A percentile compares a stretch with the other conserved stretches of the same genome.
phyloP scores from a whole-genome alignment of 2,113 vertebrate genomes.

The Etheostoma spectabile region DNA sequence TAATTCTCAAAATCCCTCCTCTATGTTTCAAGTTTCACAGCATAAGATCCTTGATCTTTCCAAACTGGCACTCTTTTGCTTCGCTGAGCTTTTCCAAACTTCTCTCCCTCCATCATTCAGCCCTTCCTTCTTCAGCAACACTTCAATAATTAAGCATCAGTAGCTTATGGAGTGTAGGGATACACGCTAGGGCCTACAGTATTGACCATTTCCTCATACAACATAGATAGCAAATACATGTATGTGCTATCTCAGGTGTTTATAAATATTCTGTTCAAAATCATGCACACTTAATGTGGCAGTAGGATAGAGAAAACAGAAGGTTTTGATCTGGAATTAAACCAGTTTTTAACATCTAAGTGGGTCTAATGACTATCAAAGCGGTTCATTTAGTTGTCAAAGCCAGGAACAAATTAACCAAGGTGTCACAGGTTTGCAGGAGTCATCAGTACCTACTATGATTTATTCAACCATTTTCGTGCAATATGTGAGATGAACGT shows the following conservation, averaged over 20 bases:
- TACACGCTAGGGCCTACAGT: conserved; percentile 50
- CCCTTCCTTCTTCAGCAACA: conserved; percentile 66
- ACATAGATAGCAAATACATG: conserved; percentile 58
- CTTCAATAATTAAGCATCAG: conserved; percentile 79
- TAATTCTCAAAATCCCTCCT: conserved; percentile 40
- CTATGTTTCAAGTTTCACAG: conserved; percentile 37
- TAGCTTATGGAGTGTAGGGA: conserved; percentile 54
- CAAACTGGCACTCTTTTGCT: conserved; percentile 63
- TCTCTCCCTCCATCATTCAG: conserved; percentile 73
- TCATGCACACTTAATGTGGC: conserved; percentile 20
- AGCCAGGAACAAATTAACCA: conserved; percentile 34
- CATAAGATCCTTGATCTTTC: conserved; percentile 48
- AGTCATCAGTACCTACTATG: not conserved
- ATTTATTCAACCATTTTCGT: not conserved
- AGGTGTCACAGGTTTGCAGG: conserved; percentile 20
- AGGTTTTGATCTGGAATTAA: conserved; percentile 49
- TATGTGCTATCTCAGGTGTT: conserved; percentile 20
- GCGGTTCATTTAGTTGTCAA: conserved; percentile 41
- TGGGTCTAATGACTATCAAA: conserved; percentile 30
- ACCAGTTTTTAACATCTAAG: conserved; percentile 14
- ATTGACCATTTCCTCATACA: conserved; percentile 73
- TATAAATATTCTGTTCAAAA: conserved; percentile 25
- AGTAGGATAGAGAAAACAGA: not conserved
- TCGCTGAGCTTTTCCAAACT: conserved; percentile 63
- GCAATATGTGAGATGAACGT: not conserved